Percentiles rank a stretch among this genome's conserved stretches.
phyloP scores from a whole-genome alignment of 2,797 vertebrate species.

The Argentina silus region DNA sequence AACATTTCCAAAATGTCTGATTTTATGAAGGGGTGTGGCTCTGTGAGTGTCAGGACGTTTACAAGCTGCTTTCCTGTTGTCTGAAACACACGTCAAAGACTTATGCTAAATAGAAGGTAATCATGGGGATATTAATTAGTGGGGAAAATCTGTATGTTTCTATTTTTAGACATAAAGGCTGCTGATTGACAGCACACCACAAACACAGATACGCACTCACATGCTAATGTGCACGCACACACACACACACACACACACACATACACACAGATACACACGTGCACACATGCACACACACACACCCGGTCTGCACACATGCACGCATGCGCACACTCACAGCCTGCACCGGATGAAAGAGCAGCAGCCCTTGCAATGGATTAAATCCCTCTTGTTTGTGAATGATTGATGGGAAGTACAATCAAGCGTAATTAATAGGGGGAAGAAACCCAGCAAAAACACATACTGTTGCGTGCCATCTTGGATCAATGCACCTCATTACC shows the following conservation, averaged over 20 bases:
- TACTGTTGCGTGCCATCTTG: conserved; percentile 30
- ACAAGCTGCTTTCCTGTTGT: not conserved
- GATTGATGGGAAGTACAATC: conserved; percentile 61
- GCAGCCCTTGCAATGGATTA: conserved; percentile 21
- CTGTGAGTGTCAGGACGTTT: too few species aligned
- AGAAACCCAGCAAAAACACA: conserved; percentile 36
- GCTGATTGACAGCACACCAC: conserved; percentile 33
- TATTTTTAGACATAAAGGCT: conserved; percentile 40
- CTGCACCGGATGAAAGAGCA: conserved; percentile 18
- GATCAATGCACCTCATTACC: conserved; percentile 57
- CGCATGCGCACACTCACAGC: conserved; percentile 1
- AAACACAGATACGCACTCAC: conserved; percentile 1
- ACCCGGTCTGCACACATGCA: not conserved
- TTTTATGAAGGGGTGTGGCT: too few species aligned
- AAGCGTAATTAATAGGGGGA: conserved; percentile 47
- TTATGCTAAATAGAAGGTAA: conserved; percentile 43
- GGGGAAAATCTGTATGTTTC: conserved; percentile 41
- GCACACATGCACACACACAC: too few species aligned
- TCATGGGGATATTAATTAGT: conserved; percentile 45
- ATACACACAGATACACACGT: conserved; percentile 3
- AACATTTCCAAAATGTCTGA: too few species aligned
- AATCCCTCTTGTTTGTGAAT: conserved; percentile 37
- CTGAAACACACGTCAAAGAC: conserved; percentile 28
- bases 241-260: conserved; percentile 10
- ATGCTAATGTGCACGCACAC: not conserved